A percentile compares a stretch with the other conserved stretches of the same genome.
phyloP scores from a whole-genome alignment of 2,888 invertebrate genomes.

The Coelinius sp. region DNA sequence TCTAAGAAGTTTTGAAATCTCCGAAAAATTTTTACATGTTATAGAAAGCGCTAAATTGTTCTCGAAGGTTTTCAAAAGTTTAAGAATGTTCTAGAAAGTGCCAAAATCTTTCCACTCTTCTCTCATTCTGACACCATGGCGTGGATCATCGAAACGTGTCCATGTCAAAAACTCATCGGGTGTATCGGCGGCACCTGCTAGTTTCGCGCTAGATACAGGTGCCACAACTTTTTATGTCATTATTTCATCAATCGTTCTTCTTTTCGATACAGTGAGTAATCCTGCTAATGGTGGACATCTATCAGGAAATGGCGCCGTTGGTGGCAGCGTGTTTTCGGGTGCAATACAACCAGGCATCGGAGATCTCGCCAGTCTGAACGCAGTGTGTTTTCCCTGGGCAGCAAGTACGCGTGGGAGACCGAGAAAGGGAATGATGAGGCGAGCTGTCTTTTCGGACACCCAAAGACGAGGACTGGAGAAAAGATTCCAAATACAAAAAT shows the following conservation, averaged over 20 bases:
- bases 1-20: no score
- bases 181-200: no score
- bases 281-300: constrained; percentile 71
- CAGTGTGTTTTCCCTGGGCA: constrained; percentile 86
- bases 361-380: constrained; percentile 68
- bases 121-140: no score
- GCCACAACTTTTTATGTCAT: no score
- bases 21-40: no score
- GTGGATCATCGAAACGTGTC: no score
- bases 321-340: constrained; percentile 62
- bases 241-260: not conserved
- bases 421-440: constrained; percentile 94
- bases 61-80: no score
- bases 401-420: constrained; percentile 93
- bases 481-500: constrained; percentile 96
- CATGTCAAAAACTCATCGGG: no score
- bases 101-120: no score
- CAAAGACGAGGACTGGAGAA: constrained; percentile 97
- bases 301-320: constrained; percentile 56
- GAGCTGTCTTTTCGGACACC: constrained; percentile 97
- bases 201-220: no score
- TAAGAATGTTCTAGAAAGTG: no score
- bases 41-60: no score
- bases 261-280: constrained; percentile 67
- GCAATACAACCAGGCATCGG: constrained; percentile 63